Conservation (phyloP, 2,797 vertebrate genomes). For the Mus spretus region DNA sequence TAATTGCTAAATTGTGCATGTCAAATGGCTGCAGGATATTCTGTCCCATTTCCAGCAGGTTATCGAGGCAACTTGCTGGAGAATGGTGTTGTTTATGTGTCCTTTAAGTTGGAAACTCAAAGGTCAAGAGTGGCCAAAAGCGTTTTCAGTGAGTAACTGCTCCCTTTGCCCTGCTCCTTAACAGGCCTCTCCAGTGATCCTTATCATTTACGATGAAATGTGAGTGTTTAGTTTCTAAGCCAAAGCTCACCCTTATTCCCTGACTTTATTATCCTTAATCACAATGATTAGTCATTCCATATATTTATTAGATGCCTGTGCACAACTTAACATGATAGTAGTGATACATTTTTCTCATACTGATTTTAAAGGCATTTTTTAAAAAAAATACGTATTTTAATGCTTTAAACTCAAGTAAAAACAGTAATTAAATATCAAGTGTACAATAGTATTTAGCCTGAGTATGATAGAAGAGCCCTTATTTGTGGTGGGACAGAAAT, state of each 20-base stretch:
- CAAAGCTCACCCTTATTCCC: constrained; percentile 73
- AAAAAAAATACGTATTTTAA: background rate
- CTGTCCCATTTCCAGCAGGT: constrained; percentile 87
- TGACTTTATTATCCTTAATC: constrained; percentile 82
- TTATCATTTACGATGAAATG: constrained; percentile 83
- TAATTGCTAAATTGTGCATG: constrained; percentile 91
- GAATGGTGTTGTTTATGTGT: constrained; percentile 87
- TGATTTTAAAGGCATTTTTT: constrained; percentile 50
- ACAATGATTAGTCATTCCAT: constrained; percentile 82
- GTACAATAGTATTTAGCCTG: background rate
- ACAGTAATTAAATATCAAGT: constrained; percentile 50
- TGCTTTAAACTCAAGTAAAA: constrained; percentile 64
- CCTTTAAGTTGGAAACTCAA: constrained; percentile 88
- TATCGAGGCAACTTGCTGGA: constrained; percentile 88
- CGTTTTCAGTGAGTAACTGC: constrained; percentile 86
- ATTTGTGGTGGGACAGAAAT: constrained; percentile 37
- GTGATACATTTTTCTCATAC: constrained; percentile 58
- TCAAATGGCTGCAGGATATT: constrained; percentile 89
- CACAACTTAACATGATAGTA: background rate
- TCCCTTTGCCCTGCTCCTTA: constrained; percentile 83
- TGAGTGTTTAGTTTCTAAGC: constrained; percentile 68
- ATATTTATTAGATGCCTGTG: constrained; percentile 77
- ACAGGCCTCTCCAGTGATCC: constrained; percentile 81
- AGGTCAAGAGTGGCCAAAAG: constrained; percentile 90
- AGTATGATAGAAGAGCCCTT: constrained; percentile 62